phyloP scores from a whole-genome alignment of 2,888 invertebrate genomes.

The Podabrus alpinus region DNA sequence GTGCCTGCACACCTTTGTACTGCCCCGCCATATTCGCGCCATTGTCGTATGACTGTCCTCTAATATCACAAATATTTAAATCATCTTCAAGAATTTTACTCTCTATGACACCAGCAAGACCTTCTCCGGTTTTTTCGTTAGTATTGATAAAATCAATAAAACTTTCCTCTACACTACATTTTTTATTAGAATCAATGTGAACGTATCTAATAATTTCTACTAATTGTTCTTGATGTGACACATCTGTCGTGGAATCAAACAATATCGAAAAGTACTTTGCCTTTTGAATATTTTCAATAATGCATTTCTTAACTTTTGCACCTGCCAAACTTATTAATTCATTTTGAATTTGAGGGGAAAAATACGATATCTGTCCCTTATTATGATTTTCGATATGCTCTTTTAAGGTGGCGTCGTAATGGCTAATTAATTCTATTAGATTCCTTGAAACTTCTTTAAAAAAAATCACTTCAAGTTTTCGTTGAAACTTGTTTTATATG shows the following conservation, averaged over 20 bases:
- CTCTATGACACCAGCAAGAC: background rate
- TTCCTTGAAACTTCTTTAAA: too few relatives aligned
- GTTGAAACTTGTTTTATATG: too few relatives aligned
- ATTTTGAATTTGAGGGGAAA: too few relatives aligned
- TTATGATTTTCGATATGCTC: too few relatives aligned
- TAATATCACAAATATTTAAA: conserved; percentile 10
- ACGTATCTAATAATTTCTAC: conserved; percentile 5
- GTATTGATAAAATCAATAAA: conserved; percentile 16
- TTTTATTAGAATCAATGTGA: conserved; percentile 1
- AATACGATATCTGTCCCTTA: too few relatives aligned
- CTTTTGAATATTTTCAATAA: background rate
- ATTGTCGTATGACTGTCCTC: conserved; percentile 17
- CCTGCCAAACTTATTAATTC: too few relatives aligned
- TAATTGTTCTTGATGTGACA: too few relatives aligned
- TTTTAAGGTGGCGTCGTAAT: too few relatives aligned
- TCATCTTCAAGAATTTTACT: conserved; percentile 11
- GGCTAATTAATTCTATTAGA: too few relatives aligned
- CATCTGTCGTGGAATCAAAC: background rate
- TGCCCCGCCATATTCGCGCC: conserved; percentile 11
- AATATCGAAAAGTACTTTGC: background rate
- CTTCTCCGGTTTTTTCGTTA: conserved; percentile 8
- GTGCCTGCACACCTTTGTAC: conserved; percentile 3
- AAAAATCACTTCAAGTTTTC: too few relatives aligned
- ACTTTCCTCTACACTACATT: conserved; percentile 9
- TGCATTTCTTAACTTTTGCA: too few relatives aligned